phyloP scores from a whole-genome alignment of 2,888 invertebrate species.

The Micropterix aruncella region DNA sequence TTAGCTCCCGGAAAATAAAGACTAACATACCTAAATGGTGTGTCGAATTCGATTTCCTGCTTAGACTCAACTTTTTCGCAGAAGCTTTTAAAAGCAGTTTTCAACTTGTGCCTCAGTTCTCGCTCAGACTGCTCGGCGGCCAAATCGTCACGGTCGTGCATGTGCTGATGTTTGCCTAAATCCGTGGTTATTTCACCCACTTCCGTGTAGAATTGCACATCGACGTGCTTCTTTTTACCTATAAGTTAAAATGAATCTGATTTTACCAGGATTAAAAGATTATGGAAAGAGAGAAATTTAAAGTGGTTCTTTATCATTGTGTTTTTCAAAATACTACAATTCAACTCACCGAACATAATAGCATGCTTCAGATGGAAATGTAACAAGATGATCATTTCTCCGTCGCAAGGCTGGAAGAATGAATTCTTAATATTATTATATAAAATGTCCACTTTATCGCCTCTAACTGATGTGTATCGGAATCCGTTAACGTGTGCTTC shows the following conservation, averaged over 20 bases:
- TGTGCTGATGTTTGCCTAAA: slow-evolving; percentile 97
- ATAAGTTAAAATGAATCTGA: no score
- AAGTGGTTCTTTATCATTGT: not conserved
- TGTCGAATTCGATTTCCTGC: slow-evolving; percentile 95
- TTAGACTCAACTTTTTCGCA: slow-evolving; percentile 94
- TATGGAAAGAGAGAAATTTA: not conserved
- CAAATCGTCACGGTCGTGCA: slow-evolving; percentile 98
- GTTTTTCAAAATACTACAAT: not conserved
- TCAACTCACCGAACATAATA: slow-evolving; percentile 82
- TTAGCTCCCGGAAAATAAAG: no score
- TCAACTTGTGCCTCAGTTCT: slow-evolving; percentile 90
- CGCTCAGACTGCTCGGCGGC: slow-evolving; percentile 98
- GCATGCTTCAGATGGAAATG: slow-evolving; percentile 99
- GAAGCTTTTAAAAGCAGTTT: slow-evolving; percentile 96
- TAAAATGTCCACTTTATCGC: slow-evolving; percentile 97
- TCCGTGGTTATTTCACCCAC: slow-evolving; percentile 99
- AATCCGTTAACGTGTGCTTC: slow-evolving; percentile 96
- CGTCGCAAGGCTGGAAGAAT: slow-evolving; percentile 98
- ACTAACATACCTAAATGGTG: slow-evolving; percentile 79
- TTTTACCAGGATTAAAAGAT: no score
- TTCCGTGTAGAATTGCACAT: slow-evolving; percentile 99
- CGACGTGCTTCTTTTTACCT: slow-evolving; percentile 92
- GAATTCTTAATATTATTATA: slow-evolving; percentile 99
- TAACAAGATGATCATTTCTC: slow-evolving; percentile 97
- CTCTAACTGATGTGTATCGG: slow-evolving; percentile 95